Base-by-base conservation (phyloP, 2,113 vertebrate species). In the Sinocyclocheilus rhinocerous region DNA sequence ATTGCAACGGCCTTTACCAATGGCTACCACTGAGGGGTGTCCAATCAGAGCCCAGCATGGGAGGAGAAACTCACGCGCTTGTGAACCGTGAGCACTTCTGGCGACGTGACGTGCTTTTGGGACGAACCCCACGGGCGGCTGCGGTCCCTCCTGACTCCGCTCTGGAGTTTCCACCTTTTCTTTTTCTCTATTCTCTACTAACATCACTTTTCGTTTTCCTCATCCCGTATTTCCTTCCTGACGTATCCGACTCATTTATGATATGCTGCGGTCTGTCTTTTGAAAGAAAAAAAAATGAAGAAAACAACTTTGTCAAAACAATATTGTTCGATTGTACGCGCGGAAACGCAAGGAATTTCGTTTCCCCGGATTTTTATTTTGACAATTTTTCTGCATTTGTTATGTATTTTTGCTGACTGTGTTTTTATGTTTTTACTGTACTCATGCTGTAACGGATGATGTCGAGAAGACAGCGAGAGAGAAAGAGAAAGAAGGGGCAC, bases 1-100 rank as follows among this genome's bases (percentile, higher is more conserved):
- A 99, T 99, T 91, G 98, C 98, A 90, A 99, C 98, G 89, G 98
- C 98, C 92, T 99, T 99, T 92, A 99, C 98, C 92, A 99, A 99
- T 88, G 98, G 98, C 92, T 99, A 99, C 94, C 98, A 99, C 96
- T 99, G 96, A 99, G 91, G 88, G 24, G 18, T 1, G 22, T 69
- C 63, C 22, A 11, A 5, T 67, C 33, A 18, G n/a, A 55, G 9
- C 36, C 29, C 76, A 22, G 76, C 52, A 20, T 18, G 52, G 33
- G 77, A 80, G 4, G 33, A 42, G 33, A 61, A 20, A 24, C 29
- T 70, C 67, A 20, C 67, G 16, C 16, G 26, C 65, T 69, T 69
- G 65, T 18, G 65, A 69, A 24, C 7, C 73, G 13, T 13, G 42
- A 48, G 22, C 39, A n/a, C 73, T 6, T 16, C 26, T 59, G 76